These are phyloP conservation scores for Telenomus remus DNA, from an alignment of 1,140 invertebrate species.

Conservation along the genomic window DNA sequence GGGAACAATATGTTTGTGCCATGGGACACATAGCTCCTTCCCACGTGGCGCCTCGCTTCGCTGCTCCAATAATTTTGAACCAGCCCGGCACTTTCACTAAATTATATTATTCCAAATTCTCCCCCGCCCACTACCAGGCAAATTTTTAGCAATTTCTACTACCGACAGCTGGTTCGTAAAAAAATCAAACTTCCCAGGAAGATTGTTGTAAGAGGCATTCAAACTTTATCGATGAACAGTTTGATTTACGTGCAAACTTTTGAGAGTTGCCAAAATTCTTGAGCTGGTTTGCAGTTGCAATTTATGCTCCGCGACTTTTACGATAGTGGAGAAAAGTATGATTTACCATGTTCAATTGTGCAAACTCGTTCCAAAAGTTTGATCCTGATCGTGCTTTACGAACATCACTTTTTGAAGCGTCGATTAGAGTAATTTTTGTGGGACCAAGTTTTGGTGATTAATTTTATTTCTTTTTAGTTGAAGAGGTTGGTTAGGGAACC, in stretches of 20 bases:
- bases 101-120: not conserved
- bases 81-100: slow-evolving; percentile 20
- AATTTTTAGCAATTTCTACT: too few species aligned
- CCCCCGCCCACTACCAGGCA: too few species aligned
- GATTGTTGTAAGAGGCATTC: too few species aligned
- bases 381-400: too few species aligned
- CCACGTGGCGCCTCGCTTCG: slow-evolving; percentile 70
- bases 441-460: too few species aligned
- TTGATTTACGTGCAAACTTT: slow-evolving; percentile 1
- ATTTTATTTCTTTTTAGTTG: too few species aligned
- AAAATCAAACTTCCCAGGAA: too few species aligned
- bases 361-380: slow-evolving; percentile 7
- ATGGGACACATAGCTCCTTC: slow-evolving; percentile 73
- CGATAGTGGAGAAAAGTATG: slow-evolving; percentile 1
- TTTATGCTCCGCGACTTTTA: slow-evolving; percentile 12
- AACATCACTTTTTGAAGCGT: too few species aligned
- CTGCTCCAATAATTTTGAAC: slow-evolving; percentile 70
- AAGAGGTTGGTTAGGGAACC: too few species aligned
- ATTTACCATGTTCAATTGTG: slow-evolving; percentile 4
- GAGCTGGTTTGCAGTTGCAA: not conserved
- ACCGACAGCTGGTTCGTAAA: too few species aligned
- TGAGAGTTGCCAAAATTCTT: too few species aligned
- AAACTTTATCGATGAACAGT: not conserved
- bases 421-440: too few species aligned
- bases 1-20: slow-evolving; percentile 72